A percentile compares a stretch with the other conserved stretches of the same genome.
phyloP scores from a whole-genome alignment of 2,797 vertebrate species.

The Gymnopithys bicolor region DNA sequence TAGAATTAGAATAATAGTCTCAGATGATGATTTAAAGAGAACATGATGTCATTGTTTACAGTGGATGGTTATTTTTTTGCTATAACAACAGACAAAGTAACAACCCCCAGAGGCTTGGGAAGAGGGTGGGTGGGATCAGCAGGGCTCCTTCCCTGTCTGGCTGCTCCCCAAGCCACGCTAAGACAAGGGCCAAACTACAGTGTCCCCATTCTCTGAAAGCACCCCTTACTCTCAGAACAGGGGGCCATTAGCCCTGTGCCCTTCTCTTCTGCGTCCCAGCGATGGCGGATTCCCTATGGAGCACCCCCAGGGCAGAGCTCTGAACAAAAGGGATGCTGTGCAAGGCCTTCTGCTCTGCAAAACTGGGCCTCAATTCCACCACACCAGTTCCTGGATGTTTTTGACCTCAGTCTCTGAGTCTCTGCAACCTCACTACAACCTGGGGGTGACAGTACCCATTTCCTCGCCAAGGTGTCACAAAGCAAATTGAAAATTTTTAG shows the following conservation, averaged over 20 bases:
- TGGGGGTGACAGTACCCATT: not conserved
- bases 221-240: not conserved
- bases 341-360: not conserved
- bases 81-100: constrained; percentile 27
- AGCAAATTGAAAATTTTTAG: not conserved
- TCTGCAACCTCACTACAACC: not conserved
- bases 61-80: not conserved
- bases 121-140: not conserved
- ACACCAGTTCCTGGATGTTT: not conserved
- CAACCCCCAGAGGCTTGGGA: not conserved
- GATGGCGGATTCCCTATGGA: not conserved
- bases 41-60: not conserved
- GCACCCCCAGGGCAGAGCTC: not conserved
- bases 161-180: not conserved
- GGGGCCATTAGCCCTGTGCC: not conserved
- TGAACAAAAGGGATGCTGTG: not conserved
- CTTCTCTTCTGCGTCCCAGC: not conserved
- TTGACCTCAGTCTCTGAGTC: not conserved
- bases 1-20: not conserved
- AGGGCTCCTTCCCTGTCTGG: not conserved
- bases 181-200: not conserved
- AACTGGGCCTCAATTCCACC: not conserved
- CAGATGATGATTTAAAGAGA: not conserved
- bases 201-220: not conserved
- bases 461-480: not conserved